phyloP scores from a whole-genome alignment of 1,140 invertebrate species.

The Tenebrio molitor region DNA sequence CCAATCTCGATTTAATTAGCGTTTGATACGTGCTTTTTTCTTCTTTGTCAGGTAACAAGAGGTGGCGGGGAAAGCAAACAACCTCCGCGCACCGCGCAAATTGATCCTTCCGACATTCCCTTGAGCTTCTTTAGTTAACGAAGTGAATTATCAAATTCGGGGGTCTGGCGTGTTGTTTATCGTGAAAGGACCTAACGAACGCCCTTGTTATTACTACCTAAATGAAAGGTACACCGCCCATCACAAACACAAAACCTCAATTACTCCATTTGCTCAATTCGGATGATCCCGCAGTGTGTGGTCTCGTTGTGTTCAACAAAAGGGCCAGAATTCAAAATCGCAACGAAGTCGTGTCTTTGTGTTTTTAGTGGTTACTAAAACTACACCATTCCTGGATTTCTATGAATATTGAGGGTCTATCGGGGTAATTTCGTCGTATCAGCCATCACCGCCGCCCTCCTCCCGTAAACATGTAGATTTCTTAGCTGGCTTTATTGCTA shows the following conservation, averaged over 20 bases:
- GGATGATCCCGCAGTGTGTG: background rate
- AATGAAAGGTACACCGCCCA: conserved; percentile 34
- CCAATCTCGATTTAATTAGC: conserved; percentile 27
- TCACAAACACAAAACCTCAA: conserved; percentile 31
- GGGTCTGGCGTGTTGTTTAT: conserved; percentile 27
- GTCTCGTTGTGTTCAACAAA: background rate
- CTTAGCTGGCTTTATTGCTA: conserved; percentile 27
- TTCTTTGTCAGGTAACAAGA: background rate
- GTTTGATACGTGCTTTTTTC: conserved; percentile 9
- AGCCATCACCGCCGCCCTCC: background rate
- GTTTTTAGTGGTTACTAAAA: background rate
- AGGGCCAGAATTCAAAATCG: background rate
- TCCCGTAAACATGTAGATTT: conserved; percentile 26
- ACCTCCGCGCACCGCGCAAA: background rate
- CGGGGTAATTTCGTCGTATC: background rate
- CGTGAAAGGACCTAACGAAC: conserved; percentile 40
- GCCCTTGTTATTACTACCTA: conserved; percentile 23
- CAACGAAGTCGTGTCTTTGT: background rate
- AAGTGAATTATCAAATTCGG: conserved; percentile 37
- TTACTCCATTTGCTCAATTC: conserved; percentile 14
- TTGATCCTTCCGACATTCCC: conserved; percentile 1
- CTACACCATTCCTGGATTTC: background rate
- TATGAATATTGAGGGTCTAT: conserved; percentile 8
- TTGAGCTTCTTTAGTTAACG: conserved; percentile 21
- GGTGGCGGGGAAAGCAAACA: conserved; percentile 22